phyloP scores from a whole-genome alignment of 1,140 invertebrate species.

The Lycorma delicatula region DNA sequence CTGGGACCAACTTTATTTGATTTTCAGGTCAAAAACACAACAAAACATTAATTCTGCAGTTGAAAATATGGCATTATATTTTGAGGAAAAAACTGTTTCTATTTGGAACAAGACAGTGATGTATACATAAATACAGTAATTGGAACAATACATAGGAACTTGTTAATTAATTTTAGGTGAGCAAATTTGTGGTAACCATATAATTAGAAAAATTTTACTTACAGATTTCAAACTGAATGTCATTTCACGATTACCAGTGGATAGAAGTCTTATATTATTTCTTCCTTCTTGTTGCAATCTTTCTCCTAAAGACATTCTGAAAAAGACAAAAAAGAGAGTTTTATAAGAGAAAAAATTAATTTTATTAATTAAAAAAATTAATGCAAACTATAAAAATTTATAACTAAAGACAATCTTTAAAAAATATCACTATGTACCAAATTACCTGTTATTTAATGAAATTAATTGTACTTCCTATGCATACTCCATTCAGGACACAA shows the following conservation, averaged over 20 bases:
- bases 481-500: no score
- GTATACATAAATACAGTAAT: no score
- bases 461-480: no score
- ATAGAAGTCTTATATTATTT: slow-evolving; percentile 18
- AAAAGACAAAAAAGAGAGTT: no score
- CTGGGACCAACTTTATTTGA: no score
- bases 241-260: slow-evolving; percentile 27
- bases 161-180: no score
- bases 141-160: background rate
- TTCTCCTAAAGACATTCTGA: slow-evolving; percentile 22
- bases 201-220: background rate
- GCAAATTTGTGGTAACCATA: background rate
- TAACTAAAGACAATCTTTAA: no score
- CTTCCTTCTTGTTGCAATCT: slow-evolving; percentile 21
- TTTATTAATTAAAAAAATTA: background rate
- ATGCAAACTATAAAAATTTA: no score
- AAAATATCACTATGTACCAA: no score
- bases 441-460: no score
- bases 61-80: background rate
- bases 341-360: background rate
- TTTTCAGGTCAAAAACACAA: background rate
- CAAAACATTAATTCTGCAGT: no score
- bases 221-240: slow-evolving; percentile 22
- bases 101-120: background rate
- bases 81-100: background rate